phyloP scores from a whole-genome alignment of 35 echinoderm and acorn worm species.

The Holothuria glaberrima region DNA sequence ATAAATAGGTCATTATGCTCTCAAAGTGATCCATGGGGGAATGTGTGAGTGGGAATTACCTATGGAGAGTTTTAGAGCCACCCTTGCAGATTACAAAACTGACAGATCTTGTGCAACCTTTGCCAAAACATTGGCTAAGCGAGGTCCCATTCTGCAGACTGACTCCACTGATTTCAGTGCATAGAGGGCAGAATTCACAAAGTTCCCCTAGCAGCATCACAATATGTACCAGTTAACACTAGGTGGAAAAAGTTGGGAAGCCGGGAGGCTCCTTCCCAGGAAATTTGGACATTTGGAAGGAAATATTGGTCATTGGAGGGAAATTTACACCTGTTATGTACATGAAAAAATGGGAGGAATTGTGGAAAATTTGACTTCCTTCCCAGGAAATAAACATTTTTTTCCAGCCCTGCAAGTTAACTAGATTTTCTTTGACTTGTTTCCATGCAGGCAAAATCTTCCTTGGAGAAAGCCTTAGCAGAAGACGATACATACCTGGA shows the following conservation, averaged over 20 bases:
- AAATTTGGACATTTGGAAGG: too few relatives aligned
- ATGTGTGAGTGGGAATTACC: too few relatives aligned
- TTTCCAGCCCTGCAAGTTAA: neutral
- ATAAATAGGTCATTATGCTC: too few relatives aligned
- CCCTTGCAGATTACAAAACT: neutral
- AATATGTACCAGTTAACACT: too few relatives aligned
- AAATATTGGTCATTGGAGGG: too few relatives aligned
- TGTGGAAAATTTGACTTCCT: neutral
- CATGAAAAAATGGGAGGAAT: too few relatives aligned
- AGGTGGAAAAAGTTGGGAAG: too few relatives aligned
- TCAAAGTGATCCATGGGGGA: too few relatives aligned
- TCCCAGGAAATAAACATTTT: neutral
- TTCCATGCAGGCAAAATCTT: constrained; percentile 74
- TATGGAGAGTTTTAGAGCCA: too few relatives aligned
- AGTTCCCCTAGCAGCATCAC: too few relatives aligned
- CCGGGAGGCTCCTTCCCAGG: too few relatives aligned
- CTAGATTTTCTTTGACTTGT: neutral
- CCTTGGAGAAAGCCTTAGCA: constrained; percentile 81
- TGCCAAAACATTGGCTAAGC: constrained; percentile 59
- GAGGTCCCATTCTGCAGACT: neutral
- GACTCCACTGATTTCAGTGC: neutral
- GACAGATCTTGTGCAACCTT: constrained; percentile 63
- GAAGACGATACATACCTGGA: constrained; percentile 81
- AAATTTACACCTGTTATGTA: too few relatives aligned
- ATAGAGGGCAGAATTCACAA: neutral